Evolutionary conservation across 2,113 vertebrate genomes (phyloP).

Genomic region (Dasyurus viverrinus): DNA sequence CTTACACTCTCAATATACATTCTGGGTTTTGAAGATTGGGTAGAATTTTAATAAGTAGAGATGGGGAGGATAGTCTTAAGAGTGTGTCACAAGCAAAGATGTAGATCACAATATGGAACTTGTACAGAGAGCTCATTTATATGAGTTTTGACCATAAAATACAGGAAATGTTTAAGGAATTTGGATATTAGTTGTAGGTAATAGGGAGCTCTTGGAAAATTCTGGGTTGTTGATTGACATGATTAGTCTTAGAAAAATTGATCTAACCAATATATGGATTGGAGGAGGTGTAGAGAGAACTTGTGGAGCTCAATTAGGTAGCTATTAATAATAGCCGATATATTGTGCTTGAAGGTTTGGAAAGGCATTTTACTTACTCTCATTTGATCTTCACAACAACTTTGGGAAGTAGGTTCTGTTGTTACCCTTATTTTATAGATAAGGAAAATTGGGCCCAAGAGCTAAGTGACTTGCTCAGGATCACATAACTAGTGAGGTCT

Average conservation of each 20-base stretch:
- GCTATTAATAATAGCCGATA: too few relatives aligned
- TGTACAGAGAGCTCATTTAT: not conserved
- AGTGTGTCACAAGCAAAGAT: not conserved
- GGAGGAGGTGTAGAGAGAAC: not conserved
- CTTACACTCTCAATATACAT: not conserved
- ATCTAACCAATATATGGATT: not conserved
- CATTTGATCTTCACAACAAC: not conserved
- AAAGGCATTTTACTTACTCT: not conserved
- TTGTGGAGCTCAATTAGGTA: not conserved
- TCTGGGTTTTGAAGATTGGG: not conserved
- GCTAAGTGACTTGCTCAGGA: not conserved
- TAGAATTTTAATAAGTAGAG: not conserved
- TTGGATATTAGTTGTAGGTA: not conserved
- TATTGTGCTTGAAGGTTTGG: not conserved
- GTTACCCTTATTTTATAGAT: not conserved
- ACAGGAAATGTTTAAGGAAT: not conserved
- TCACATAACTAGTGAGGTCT: not conserved
- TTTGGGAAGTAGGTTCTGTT: not conserved
- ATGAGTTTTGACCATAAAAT: not conserved
- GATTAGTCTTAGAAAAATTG: not conserved
- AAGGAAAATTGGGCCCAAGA: not conserved
- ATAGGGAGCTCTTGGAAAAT: not conserved
- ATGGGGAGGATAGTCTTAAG: not conserved
- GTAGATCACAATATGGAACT: not conserved
- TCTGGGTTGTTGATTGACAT: not conserved